phyloP scores from a whole-genome alignment of 2,113 vertebrate genomes.

The Xiphophorus couchianus region DNA sequence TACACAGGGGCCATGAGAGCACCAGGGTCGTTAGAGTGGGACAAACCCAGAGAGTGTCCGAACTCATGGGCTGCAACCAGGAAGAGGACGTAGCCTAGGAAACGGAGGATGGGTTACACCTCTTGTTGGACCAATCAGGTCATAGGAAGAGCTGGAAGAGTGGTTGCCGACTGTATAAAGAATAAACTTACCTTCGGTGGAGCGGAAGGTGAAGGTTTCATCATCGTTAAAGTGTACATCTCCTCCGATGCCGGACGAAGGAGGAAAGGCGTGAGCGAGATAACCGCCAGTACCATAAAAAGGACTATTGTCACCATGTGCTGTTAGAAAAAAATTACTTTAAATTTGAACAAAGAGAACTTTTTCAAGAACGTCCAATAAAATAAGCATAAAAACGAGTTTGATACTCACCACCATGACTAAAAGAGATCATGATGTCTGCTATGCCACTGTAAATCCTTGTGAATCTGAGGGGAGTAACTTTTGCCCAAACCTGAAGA shows the following conservation, averaged over 20 bases:
- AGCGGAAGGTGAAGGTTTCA: slow-evolving; percentile 78
- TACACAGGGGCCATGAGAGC: too few species aligned
- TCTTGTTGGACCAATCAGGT: background rate
- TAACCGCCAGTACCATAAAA: slow-evolving; percentile 82
- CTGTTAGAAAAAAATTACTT: slow-evolving; percentile 63
- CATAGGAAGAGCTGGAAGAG: background rate
- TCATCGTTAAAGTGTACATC: slow-evolving; percentile 92
- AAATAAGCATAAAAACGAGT: too few species aligned
- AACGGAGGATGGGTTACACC: background rate
- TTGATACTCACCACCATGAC: slow-evolving; percentile 71
- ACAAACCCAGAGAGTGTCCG: too few species aligned
- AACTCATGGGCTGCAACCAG: slow-evolving; percentile 36
- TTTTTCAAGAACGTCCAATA: background rate
- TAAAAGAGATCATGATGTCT: slow-evolving; percentile 91
- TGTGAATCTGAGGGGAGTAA: slow-evolving; percentile 84
- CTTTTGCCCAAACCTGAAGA: slow-evolving; percentile 84
- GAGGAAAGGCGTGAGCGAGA: slow-evolving; percentile 88
- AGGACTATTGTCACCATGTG: slow-evolving; percentile 81
- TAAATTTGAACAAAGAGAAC: background rate
- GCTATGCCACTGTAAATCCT: slow-evolving; percentile 70
- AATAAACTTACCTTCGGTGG: slow-evolving; percentile 56
- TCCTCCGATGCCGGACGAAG: slow-evolving; percentile 78
- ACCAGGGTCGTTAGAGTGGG: too few species aligned
- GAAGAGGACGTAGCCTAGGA: slow-evolving; percentile 87
- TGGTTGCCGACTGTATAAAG: background rate